These are phyloP conservation scores for Clusia tigrina DNA, from an alignment of 2,888 invertebrate genomes.

Conservation along the genomic window DNA sequence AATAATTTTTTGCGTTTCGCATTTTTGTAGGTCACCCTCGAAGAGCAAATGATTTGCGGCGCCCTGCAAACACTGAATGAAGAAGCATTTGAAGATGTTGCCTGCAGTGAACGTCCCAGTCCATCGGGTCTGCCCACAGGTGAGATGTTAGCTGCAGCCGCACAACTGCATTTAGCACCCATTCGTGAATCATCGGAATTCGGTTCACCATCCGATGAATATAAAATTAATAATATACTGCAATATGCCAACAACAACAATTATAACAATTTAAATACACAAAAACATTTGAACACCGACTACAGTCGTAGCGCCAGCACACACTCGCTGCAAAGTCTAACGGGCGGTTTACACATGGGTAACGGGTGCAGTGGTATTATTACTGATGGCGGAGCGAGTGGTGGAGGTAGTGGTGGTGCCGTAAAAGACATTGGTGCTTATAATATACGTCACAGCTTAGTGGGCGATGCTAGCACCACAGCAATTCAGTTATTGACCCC, in stretches of 20 bases:
- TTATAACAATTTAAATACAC: constrained; percentile 32
- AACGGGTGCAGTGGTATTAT: constrained; percentile 41
- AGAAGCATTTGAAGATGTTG: constrained; percentile 90
- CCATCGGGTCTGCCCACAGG: constrained; percentile 68
- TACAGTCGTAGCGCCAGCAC: constrained; percentile 59
- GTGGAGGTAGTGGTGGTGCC: constrained; percentile 27
- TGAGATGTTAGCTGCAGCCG: constrained; percentile 64
- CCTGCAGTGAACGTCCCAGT: constrained; percentile 73
- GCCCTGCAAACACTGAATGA: constrained; percentile 91
- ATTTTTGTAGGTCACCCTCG: constrained; percentile 80
- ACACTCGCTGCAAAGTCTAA: constrained; percentile 54
- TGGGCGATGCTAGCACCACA: constrained; percentile 44
- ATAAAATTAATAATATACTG: constrained; percentile 49
- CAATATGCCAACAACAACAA: constrained; percentile 42
- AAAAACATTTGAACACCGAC: constrained; percentile 48
- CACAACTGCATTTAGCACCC: constrained; percentile 65
- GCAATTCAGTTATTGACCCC: constrained; percentile 41
- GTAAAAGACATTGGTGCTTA: constrained; percentile 39
- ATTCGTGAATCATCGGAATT: constrained; percentile 65
- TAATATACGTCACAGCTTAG: constrained; percentile 45
- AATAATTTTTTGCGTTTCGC: too few relatives aligned
- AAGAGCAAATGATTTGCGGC: constrained; percentile 95
- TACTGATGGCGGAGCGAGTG: constrained; percentile 40
- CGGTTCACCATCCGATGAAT: constrained; percentile 64
- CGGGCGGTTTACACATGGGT: constrained; percentile 40